phyloP scores from a whole-genome alignment of 2,888 invertebrate species.

The Neoascia interrupta region DNA sequence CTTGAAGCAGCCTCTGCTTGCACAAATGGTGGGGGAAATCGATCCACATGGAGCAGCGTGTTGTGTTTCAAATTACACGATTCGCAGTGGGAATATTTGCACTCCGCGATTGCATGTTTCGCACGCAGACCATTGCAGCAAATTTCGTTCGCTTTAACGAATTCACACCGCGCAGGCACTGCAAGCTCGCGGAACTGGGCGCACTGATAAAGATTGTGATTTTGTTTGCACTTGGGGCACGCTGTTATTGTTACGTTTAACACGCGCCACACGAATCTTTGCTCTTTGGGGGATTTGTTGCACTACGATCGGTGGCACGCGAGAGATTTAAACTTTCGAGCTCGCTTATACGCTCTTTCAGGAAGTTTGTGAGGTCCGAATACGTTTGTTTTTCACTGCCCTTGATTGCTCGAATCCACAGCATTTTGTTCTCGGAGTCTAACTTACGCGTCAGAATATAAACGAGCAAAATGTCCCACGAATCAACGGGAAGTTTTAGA shows the following conservation, averaged over 20 bases:
- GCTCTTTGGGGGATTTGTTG: background rate
- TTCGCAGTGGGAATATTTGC: constrained; percentile 21
- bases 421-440: constrained; percentile 15
- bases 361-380: constrained; percentile 2
- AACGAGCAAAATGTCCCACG: background rate
- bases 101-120: background rate
- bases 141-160: constrained; percentile 19
- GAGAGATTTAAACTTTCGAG: constrained; percentile 1
- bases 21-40: too few relatives aligned
- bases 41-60: constrained; percentile 13
- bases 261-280: background rate
- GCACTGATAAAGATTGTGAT: constrained; percentile 20
- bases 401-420: constrained; percentile 13
- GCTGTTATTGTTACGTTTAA: background rate
- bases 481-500: constrained; percentile 5
- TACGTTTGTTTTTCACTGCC: background rate
- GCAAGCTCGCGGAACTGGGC: background rate
- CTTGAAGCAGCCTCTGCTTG: too few relatives aligned
- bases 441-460: constrained; percentile 20
- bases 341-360: constrained; percentile 17
- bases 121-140: constrained; percentile 13
- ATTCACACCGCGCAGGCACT: constrained; percentile 21
- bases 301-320: background rate
- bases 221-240: constrained; percentile 26
- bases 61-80: constrained; percentile 20